These are phyloP conservation scores for Echinometra lucunter DNA, from an alignment of 53 echinoderm and acorn worm species.

Conservation along the genomic window DNA sequence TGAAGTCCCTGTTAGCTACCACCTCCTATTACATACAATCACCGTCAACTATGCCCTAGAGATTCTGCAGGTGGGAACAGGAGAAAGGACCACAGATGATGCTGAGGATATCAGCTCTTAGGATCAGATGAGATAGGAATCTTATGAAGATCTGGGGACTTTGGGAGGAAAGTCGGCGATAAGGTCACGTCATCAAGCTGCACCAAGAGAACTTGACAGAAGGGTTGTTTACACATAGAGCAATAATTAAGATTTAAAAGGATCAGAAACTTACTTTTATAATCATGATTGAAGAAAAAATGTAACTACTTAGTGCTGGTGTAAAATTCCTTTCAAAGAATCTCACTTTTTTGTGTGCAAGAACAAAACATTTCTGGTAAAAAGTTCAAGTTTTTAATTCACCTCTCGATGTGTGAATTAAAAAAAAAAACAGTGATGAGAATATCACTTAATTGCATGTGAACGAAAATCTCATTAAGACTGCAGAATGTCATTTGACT, in stretches of 20 bases:
- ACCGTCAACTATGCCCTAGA: background rate
- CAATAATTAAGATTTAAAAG: background rate
- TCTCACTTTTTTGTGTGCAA: no score
- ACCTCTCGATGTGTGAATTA: no score
- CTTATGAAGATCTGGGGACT: background rate
- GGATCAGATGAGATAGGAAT: background rate
- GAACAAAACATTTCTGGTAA: no score
- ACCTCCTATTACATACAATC: background rate
- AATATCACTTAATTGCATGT: no score
- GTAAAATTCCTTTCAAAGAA: no score
- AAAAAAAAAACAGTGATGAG: no score
- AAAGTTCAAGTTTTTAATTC: no score
- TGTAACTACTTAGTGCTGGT: no score
- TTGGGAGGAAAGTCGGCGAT: background rate
- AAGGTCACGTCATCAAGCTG: slow-evolving; percentile 4
- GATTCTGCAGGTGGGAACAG: background rate
- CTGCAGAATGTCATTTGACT: no score
- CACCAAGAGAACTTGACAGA: background rate
- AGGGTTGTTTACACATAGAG: background rate
- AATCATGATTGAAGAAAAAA: no score
- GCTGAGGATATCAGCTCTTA: background rate
- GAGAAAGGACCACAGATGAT: background rate
- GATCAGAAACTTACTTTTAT: no score
- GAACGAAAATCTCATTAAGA: no score
- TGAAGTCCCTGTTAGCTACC: background rate